These are phyloP conservation scores for Drosophila mimica DNA, from an alignment of 2,888 invertebrate genomes.

Conservation along the genomic window DNA sequence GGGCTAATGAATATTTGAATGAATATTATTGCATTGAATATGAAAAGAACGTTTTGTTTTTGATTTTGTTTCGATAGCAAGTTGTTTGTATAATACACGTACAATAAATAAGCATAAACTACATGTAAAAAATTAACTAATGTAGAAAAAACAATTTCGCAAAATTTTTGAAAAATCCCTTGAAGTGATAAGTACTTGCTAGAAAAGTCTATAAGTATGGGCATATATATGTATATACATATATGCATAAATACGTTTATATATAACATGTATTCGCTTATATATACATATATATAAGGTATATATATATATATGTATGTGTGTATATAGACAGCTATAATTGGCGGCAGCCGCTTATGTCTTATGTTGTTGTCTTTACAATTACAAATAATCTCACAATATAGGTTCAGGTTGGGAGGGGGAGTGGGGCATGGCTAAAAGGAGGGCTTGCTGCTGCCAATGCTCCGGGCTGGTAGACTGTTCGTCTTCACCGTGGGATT, in stretches of 20 bases:
- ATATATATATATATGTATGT: slow-evolving; percentile 34
- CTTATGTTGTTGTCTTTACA: slow-evolving; percentile 67
- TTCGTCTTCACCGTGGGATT: slow-evolving; percentile 85
- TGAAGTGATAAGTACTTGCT: slow-evolving; percentile 68
- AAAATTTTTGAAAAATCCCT: slow-evolving; percentile 76
- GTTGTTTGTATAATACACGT: slow-evolving; percentile 77
- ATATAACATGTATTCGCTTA: slow-evolving; percentile 36
- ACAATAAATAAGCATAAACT: slow-evolving; percentile 78
- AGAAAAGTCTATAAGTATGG: slow-evolving; percentile 66
- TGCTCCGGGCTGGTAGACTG: slow-evolving; percentile 85
- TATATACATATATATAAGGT: slow-evolving; percentile 24
- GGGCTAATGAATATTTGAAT: slow-evolving; percentile 7
- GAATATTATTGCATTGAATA: slow-evolving; percentile 20
- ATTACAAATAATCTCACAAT: slow-evolving; percentile 80
- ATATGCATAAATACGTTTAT: slow-evolving; percentile 26
- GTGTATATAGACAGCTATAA: slow-evolving; percentile 49
- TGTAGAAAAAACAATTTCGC: slow-evolving; percentile 71
- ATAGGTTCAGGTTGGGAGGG: slow-evolving; percentile 49
- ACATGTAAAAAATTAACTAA: slow-evolving; percentile 69
- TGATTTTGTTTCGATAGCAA: slow-evolving; percentile 62
- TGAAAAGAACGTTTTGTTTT: slow-evolving; percentile 10
- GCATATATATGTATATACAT: slow-evolving; percentile 35
- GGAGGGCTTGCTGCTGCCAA: slow-evolving; percentile 84
- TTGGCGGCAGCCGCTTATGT: slow-evolving; percentile 54
- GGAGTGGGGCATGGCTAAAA: slow-evolving; percentile 69